A percentile compares a stretch with the other conserved stretches of the same genome.
Conservation (phyloP, 1,140 invertebrate genomes). For the Drosophila kurseongensis region DNA sequence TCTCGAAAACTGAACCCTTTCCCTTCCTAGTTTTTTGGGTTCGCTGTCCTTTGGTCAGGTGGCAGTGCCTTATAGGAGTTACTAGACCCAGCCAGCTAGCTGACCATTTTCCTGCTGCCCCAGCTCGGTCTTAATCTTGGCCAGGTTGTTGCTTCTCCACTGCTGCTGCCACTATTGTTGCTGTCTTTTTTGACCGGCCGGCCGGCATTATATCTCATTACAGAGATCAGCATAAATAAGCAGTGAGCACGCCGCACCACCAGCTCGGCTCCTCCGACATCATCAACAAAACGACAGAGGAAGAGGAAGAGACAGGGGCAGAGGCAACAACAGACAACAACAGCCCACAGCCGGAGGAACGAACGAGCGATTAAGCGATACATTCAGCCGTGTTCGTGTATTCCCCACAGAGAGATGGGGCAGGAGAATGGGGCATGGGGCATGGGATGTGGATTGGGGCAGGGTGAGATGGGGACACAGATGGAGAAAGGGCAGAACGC, state of each 20-base stretch:
- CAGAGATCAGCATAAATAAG: slow-evolving; percentile 83
- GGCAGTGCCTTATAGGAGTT: slow-evolving; percentile 15
- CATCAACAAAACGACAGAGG: slow-evolving; percentile 1
- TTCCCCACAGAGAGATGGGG: slow-evolving; percentile 48
- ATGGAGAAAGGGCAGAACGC: slow-evolving; percentile 50
- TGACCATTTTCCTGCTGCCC: slow-evolving; percentile 9
- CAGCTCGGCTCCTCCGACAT: slow-evolving; percentile 6
- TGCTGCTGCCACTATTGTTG: slow-evolving; percentile 26
- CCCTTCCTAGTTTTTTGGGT: slow-evolving; percentile 2
- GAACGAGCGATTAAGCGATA: slow-evolving; percentile 72
- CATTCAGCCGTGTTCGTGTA: slow-evolving; percentile 64
- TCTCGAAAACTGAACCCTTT: slow-evolving; percentile 8
- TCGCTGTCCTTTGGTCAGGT: slow-evolving; percentile 39
- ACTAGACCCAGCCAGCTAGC: background rate
- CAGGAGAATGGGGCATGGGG: slow-evolving; percentile 9
- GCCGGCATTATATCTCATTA: slow-evolving; percentile 83
- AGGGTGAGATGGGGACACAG: slow-evolving; percentile 36
- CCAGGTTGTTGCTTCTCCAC: slow-evolving; percentile 33
- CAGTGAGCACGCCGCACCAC: slow-evolving; percentile 65
- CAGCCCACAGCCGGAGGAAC: slow-evolving; percentile 36
- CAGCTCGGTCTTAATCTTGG: slow-evolving; percentile 32
- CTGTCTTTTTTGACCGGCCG: slow-evolving; percentile 60
- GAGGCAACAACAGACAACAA: slow-evolving; percentile 18
- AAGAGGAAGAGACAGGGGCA: background rate
- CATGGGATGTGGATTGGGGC: slow-evolving; percentile 2